phyloP scores from a whole-genome alignment of 2,797 vertebrate genomes.

The Petrocephalus sullivani region DNA sequence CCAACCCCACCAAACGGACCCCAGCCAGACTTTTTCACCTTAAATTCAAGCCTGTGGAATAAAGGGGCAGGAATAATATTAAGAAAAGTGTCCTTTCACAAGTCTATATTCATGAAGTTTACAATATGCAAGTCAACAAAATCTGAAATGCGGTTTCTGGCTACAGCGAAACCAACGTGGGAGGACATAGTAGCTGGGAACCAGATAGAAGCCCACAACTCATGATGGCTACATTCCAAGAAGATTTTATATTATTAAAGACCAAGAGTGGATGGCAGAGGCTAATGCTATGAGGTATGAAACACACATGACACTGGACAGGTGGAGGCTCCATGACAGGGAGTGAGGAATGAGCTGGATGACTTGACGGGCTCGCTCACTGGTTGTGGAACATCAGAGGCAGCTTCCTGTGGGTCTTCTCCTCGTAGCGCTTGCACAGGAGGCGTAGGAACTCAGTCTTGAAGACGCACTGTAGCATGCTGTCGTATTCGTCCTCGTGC shows the following conservation, averaged over 20 bases:
- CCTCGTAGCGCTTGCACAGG: conserved; percentile 67
- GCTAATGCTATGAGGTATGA: neutral
- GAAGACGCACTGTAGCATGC: conserved; percentile 69
- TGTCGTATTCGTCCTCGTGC: conserved; percentile 75
- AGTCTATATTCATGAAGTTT: neutral
- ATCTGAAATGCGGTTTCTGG: neutral
- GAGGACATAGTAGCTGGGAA: neutral
- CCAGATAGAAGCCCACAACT: neutral
- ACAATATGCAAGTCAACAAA: neutral
- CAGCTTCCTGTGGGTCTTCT: conserved; percentile 60
- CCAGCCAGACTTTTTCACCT: conserved; percentile 79
- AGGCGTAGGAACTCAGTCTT: conserved; percentile 77
- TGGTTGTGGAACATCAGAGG: conserved; percentile 73
- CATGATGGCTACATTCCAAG: neutral
- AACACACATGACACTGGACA: neutral
- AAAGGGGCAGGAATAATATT: neutral
- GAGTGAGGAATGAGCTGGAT: neutral
- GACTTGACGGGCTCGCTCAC: conserved; percentile 49
- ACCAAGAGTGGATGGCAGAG: neutral
- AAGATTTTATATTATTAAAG: neutral
- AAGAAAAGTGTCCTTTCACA: neutral
- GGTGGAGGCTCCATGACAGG: neutral
- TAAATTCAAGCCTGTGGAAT: conserved; percentile 69
- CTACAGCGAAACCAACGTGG: neutral
- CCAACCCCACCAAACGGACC: conserved; percentile 67